Base-by-base conservation (phyloP, 1,140 invertebrate genomes). In the Heliconius himera region DNA sequence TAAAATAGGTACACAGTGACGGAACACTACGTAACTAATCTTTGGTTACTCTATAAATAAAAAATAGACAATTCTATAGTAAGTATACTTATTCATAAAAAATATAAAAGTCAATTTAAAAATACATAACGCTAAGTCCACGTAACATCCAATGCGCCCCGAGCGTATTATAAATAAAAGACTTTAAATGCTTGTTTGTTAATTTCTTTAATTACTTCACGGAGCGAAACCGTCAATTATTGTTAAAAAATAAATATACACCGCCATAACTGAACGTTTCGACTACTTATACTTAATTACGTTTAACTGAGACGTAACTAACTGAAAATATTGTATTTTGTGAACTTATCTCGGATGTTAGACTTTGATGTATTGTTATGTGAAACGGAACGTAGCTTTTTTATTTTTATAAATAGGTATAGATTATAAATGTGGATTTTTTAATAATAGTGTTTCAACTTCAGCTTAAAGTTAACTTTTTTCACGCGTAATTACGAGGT, bases 261-360 rank as follows among this genome's bases (percentile, higher is more conserved):
- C 46, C 76, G 76, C 76, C 76, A 87, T 81, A 89, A 83, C 86
- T 83, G 85, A 70, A 84, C 49, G 83, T 82, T 84, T 84, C 77
- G 82, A 91, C 89, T 90, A 91, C 88, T 93, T 91, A 91, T 89
- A 90, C 91, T 91, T 91, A 93, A 93, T 93, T 91, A 91, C 88
- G 85, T 89, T 85, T 89, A 90, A 93, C 89, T 89, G 79, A 93
- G 92, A 93, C 90, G 91, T 92, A 90, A 91, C 83, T 88, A 88
- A 76, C 81, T 89, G 89, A 91, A 92, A 92, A 84, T 90, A 88
- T 20, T 83, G 86, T 86, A 88, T 92, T 91, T 92, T 91, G 89
- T 87, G 81, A 80, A 87, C 81, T 89, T 91, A 91, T 89, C 89
- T 90, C 80, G 81, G 70, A 81, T 90, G 77, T 91, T 91, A 89